phyloP scores from a whole-genome alignment of 2,888 invertebrate species.

The Anaspis maculata region DNA sequence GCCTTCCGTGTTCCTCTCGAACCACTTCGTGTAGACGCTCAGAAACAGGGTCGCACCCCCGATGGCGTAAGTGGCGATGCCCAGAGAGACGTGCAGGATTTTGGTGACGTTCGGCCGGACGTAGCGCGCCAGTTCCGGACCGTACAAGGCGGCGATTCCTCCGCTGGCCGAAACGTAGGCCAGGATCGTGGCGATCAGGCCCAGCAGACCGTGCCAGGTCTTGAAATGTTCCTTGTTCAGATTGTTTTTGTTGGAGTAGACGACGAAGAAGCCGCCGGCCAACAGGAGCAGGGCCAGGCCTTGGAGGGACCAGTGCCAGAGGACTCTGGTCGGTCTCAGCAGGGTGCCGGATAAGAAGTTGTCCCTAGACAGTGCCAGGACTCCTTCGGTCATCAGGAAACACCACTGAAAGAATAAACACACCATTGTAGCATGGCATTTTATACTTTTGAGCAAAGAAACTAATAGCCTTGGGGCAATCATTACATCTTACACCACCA shows the following conservation, averaged over 20 bases:
- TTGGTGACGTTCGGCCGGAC: constrained; percentile 23
- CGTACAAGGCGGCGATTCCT: constrained; percentile 31
- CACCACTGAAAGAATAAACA: constrained; percentile 2
- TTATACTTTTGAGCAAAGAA: background rate
- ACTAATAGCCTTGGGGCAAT: background rate
- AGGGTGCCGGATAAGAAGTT: constrained; percentile 26
- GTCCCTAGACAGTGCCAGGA: constrained; percentile 30
- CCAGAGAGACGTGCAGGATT: constrained; percentile 24
- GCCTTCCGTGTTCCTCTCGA: constrained; percentile 17
- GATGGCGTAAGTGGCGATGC: constrained; percentile 21
- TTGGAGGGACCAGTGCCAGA: constrained; percentile 33
- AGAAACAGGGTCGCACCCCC: constrained; percentile 26
- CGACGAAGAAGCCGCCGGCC: constrained; percentile 28
- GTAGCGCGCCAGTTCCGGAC: constrained; percentile 23
- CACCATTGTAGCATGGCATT: background rate
- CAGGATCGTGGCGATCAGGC: constrained; percentile 28
- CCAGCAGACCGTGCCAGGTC: constrained; percentile 35
- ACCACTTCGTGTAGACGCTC: constrained; percentile 29
- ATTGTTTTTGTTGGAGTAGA: constrained; percentile 29
- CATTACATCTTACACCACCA: too few species aligned
- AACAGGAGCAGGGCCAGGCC: constrained; percentile 23
- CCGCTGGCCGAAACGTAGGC: constrained; percentile 27
- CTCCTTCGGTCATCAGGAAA: constrained; percentile 31
- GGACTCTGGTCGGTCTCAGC: constrained; percentile 20
- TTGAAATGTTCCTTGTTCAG: constrained; percentile 32